Evolutionary conservation across 2,113 vertebrate genomes (phyloP).

Genomic region (Macquaria ambigua): DNA sequence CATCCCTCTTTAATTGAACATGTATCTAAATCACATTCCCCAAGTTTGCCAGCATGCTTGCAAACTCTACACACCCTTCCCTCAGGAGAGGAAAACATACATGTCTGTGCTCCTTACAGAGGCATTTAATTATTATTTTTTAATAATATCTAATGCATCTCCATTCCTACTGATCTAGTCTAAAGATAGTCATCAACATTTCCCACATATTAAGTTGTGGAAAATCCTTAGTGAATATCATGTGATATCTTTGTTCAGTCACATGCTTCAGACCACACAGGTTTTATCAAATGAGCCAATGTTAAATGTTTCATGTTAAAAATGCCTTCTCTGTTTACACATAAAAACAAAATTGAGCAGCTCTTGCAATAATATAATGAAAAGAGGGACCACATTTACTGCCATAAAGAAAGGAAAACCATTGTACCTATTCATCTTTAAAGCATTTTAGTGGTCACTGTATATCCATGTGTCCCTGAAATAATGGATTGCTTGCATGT

Average conservation of each 20-base stretch:
- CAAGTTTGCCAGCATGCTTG: not conserved
- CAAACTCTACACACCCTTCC: not conserved
- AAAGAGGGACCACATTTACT: not conserved
- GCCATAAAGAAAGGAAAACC: not conserved
- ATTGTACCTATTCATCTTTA: not conserved
- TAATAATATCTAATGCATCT: not conserved
- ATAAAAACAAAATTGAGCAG: not conserved
- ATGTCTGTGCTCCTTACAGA: not conserved
- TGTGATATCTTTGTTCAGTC: not conserved
- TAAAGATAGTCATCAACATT: not conserved
- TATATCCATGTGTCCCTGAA: slow-evolving; percentile 27
- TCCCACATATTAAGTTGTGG: not conserved
- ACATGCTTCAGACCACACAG: not conserved
- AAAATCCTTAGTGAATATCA: not conserved
- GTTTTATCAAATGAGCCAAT: not conserved
- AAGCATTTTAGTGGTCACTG: slow-evolving; percentile 3
- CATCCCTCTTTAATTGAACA: not conserved
- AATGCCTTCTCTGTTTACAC: not conserved
- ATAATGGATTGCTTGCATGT: slow-evolving; percentile 1
- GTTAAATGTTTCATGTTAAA: not conserved
- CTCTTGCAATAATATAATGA: not conserved
- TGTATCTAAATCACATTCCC: not conserved
- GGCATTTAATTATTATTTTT: not conserved
- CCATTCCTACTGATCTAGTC: not conserved
- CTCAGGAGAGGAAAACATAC: not conserved